Percentiles rank a stretch among this genome's conserved stretches.
Conservation (phyloP, 2,113 vertebrate species). For the Chinchilla lanigera region DNA sequence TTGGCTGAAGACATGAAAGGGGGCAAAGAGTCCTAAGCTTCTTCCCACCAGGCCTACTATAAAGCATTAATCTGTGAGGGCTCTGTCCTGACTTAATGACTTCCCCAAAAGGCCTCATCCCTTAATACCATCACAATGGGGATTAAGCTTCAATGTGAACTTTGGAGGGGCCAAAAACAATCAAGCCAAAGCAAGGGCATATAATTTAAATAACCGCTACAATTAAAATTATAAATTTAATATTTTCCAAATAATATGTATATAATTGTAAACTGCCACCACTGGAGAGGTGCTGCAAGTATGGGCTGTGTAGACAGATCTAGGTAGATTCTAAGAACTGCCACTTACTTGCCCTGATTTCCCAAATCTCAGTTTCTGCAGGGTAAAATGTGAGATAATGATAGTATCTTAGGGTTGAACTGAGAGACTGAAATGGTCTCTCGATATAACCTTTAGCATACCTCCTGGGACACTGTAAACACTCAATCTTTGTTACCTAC, state of each 20-base stretch:
- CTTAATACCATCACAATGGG: not conserved
- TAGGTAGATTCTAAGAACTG: not conserved
- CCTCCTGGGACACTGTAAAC: not conserved
- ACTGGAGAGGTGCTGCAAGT: not conserved
- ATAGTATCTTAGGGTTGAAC: not conserved
- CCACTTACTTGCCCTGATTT: not conserved
- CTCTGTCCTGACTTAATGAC: not conserved
- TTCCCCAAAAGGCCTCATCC: not conserved
- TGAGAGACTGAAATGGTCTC: not conserved
- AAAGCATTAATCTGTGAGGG: not conserved
- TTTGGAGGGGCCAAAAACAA: not conserved
- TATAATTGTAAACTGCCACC: slow-evolving; percentile 46
- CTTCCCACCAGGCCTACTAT: not conserved
- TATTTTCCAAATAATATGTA: slow-evolving; percentile 7
- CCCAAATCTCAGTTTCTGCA: not conserved
- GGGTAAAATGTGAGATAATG: not conserved
- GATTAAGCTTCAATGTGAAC: not conserved
- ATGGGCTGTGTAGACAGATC: not conserved
- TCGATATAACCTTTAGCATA: not conserved
- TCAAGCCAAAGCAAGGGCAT: not conserved
- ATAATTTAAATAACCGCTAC: slow-evolving; percentile 36
- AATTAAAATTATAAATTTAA: slow-evolving; percentile 8
- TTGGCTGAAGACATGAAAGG: not conserved
- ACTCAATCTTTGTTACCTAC: not conserved
- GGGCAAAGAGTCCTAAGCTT: not conserved